phyloP scores from a whole-genome alignment of 1,140 invertebrate genomes.

The Mylabris phalerata region DNA sequence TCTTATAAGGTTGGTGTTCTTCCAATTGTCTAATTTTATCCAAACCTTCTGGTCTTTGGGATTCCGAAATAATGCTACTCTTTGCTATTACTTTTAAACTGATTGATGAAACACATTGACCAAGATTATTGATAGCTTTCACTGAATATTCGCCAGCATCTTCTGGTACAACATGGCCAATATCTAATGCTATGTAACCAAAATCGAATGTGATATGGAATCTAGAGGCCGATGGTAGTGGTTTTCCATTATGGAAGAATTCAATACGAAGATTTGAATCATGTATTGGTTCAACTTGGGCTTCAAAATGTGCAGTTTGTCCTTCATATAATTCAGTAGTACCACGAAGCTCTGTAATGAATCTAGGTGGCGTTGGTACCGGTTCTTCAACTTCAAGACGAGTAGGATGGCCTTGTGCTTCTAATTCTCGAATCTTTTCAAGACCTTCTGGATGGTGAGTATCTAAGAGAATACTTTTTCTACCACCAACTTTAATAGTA shows the following conservation, averaged over 20 bases:
- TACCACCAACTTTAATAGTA: slow-evolving; percentile 72
- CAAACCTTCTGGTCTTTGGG: slow-evolving; percentile 91
- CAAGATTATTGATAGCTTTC: slow-evolving; percentile 79
- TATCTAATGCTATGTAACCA: slow-evolving; percentile 89
- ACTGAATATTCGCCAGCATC: slow-evolving; percentile 93
- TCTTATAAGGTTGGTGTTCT: slow-evolving; percentile 67
- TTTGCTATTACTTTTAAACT: slow-evolving; percentile 75
- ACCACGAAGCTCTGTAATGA: slow-evolving; percentile 74
- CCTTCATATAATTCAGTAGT: slow-evolving; percentile 80
- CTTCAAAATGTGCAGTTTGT: slow-evolving; percentile 84
- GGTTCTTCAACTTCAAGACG: slow-evolving; percentile 76
- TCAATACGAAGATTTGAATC: slow-evolving; percentile 86
- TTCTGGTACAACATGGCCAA: slow-evolving; percentile 81
- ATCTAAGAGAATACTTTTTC: slow-evolving; percentile 78
- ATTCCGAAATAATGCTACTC: slow-evolving; percentile 86
- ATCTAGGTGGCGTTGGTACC: slow-evolving; percentile 68
- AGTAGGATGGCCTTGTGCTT: slow-evolving; percentile 71
- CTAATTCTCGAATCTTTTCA: slow-evolving; percentile 84
- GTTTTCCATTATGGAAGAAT: slow-evolving; percentile 87
- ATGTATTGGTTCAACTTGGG: slow-evolving; percentile 84
- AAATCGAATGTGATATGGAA: slow-evolving; percentile 94
- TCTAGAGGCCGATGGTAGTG: slow-evolving; percentile 74
- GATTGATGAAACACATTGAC: slow-evolving; percentile 77
- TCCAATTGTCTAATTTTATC: slow-evolving; percentile 92
- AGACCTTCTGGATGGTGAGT: slow-evolving; percentile 89